Percentiles rank a stretch among this genome's conserved stretches.
Conservation (phyloP, 2,888 invertebrate species). For the Melinaea marsaeus region DNA sequence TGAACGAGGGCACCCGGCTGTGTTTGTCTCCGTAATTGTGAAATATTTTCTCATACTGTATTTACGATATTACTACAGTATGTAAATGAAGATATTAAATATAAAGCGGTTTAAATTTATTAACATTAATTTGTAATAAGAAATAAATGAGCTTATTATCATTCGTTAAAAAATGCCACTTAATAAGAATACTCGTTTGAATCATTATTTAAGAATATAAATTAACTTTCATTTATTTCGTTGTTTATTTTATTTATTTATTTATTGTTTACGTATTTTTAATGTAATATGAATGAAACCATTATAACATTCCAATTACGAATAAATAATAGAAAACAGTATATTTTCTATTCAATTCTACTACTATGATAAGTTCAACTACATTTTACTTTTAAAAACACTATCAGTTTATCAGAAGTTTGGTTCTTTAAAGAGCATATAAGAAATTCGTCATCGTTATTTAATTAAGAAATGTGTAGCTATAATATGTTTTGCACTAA, state of each 20-base stretch:
- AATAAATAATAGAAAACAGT: constrained; percentile 3
- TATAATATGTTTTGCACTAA: neutral
- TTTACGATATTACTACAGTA: neutral
- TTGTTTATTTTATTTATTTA: constrained; percentile 7
- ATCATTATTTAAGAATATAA: neutral
- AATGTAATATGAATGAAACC: constrained; percentile 2
- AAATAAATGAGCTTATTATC: constrained; percentile 4
- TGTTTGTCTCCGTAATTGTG: neutral
- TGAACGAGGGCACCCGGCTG: neutral
- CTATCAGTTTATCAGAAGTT: too few relatives aligned
- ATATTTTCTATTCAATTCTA: constrained; percentile 16
- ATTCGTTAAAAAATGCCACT: neutral
- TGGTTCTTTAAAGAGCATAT: too few relatives aligned
- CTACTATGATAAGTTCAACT: constrained; percentile 11
- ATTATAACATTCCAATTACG: constrained; percentile 6
- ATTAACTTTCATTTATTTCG: neutral
- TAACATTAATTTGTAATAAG: neutral
- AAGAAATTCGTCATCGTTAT: too few relatives aligned
- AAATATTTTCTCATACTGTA: neutral
- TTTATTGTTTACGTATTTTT: constrained; percentile 10
- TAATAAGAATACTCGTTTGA: neutral
- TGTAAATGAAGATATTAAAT: neutral
- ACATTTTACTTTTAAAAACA: neutral
- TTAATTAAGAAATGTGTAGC: too few relatives aligned
- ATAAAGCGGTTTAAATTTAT: neutral